Evolutionary conservation across 2,888 invertebrate species (phyloP), one percentile per base, ranked within the genome.

Genomic region (Rhynchonema sp.): DNA sequence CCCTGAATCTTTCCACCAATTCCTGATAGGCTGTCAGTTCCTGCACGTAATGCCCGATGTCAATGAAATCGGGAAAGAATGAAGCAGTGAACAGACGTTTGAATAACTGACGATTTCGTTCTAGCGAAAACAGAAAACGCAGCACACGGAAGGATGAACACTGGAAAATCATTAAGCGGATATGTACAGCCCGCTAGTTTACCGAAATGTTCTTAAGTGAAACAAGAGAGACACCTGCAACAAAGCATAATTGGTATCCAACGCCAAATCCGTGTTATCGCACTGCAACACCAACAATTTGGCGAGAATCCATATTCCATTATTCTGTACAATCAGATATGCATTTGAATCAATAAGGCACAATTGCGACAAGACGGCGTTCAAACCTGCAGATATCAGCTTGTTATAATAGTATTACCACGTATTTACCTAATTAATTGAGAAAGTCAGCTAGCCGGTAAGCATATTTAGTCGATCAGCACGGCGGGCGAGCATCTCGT

Each of bases 111-210:
- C 77, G 66, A 62, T 76, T 74, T 60, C 76, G 63, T 62, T 77
- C 76, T 68, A 74, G 70, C 61, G 75, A 73, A 67, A 76, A 77
- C 63, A 77, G 65, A 61, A 76, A 73, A 6, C 77, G 68, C 26
- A 77, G 68, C 6, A 75, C 71, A 25, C 76, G 70, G 62, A 76
- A 74, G 30, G 74, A 72, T 63, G 73, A 74, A 57, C 73, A 72
- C 73, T 76, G 70, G 27, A 68, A 68, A 30, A 57, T 9, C 27
- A 59, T 17, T 17, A 22, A 23, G 6, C 9, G 52, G 13, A 22
- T 13, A 2, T 56, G n/a, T 26, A 38, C 22, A 2, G 6, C 20
- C 26, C 13, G 9, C 20, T 9, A 22, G 3, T 23, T 49, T 6
- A 1, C 22, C n/a, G 27, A 58, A 60, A 56, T 63, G 60, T 20